These are phyloP conservation scores for Monochamus saltuarius DNA, from an alignment of 1,140 invertebrate species.

Conservation along the genomic window DNA sequence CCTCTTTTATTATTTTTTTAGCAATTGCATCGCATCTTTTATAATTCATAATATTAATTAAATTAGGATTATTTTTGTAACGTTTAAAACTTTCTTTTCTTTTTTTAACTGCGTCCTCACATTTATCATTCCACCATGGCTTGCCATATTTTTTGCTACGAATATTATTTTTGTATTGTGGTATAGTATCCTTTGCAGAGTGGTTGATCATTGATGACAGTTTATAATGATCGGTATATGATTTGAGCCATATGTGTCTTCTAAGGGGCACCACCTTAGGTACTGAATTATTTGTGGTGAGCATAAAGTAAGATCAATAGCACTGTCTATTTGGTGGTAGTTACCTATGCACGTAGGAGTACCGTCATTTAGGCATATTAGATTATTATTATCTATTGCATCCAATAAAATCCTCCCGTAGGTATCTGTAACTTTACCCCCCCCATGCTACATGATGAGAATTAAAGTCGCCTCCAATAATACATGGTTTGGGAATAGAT, in stretches of 20 bases:
- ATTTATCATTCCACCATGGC: not conserved
- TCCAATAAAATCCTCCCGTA: not conserved
- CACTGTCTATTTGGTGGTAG: not conserved
- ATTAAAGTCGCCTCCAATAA: conserved; percentile 9
- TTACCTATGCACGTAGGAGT: not conserved
- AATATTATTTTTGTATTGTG: not conserved
- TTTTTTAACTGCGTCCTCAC: not conserved
- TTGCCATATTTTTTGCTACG: not conserved
- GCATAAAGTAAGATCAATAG: not conserved
- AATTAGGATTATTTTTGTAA: not conserved
- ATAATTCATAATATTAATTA: too few relatives aligned
- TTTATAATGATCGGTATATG: too few relatives aligned
- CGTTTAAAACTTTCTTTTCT: not conserved
- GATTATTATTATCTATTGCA: not conserved
- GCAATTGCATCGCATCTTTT: too few relatives aligned
- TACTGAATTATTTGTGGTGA: not conserved
- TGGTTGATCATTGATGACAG: not conserved
- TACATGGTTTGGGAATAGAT: not conserved
- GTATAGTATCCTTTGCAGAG: not conserved
- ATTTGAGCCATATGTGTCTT: not conserved
- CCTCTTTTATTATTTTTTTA: too few relatives aligned
- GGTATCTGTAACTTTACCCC: not conserved
- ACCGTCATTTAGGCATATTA: conserved; percentile 1
- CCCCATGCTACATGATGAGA: conserved; percentile 10
- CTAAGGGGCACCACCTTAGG: not conserved